phyloP scores from a whole-genome alignment of 2,797 vertebrate genomes.

The Brachymystax lenok region DNA sequence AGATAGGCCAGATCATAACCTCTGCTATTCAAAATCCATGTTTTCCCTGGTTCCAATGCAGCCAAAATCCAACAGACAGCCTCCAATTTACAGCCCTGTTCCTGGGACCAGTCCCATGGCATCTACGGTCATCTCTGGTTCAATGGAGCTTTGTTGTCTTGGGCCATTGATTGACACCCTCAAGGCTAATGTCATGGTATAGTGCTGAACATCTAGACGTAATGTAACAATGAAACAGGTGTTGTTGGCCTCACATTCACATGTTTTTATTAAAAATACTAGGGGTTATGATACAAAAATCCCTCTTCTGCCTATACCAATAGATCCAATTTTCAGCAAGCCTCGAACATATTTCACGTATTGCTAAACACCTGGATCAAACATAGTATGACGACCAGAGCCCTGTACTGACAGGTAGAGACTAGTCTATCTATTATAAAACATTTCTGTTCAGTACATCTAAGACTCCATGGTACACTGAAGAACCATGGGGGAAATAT shows the following conservation, averaged over 20 bases:
- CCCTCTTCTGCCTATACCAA: too few species aligned
- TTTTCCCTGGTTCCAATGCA: constrained; percentile 62
- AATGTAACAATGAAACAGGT: constrained; percentile 47
- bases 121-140: constrained; percentile 56
- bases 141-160: constrained; percentile 40
- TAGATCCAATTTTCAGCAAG: not conserved
- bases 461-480: constrained; percentile 35
- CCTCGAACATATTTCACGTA: not conserved
- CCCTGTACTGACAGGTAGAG: not conserved
- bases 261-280: constrained; percentile 2
- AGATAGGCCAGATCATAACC: not conserved
- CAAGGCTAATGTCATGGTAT: constrained; percentile 50
- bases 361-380: not conserved
- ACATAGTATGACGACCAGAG: not conserved
- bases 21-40: constrained; percentile 38
- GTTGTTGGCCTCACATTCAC: constrained; percentile 6
- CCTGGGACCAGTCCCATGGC: constrained; percentile 51
- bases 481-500: constrained; percentile 58
- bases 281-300: constrained; percentile 17
- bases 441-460: constrained; percentile 2
- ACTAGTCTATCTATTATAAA: too few species aligned
- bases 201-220: constrained; percentile 26
- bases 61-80: constrained; percentile 48
- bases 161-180: constrained; percentile 42
- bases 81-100: constrained; percentile 44